Evolutionary conservation across 2,888 invertebrate species (phyloP), one percentile per base, ranked within the genome.

Genomic region (Tachina grossa): DNA sequence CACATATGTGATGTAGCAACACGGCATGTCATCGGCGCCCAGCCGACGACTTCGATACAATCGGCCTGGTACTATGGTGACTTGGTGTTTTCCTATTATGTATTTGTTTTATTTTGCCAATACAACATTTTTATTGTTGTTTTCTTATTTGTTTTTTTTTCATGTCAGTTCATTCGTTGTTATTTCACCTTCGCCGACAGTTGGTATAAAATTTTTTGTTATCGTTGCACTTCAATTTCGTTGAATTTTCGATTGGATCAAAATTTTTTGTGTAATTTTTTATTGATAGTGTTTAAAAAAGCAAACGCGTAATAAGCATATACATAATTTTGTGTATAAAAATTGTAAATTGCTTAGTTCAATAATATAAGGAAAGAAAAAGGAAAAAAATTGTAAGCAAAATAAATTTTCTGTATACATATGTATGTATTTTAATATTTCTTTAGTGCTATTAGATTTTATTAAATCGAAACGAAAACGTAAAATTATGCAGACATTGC

Each of bases 221-320:
- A 51, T 82, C 78, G 47, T 69, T 75, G 59, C 45, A 49, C 6
- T 81, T 71, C 47, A 69, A 71, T 78, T 65, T 74, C 14, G 65
- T 79, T 82, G 69, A 66, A 83, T 83, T 82, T 81, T 79, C 57
- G 41, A 63, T 69, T 78, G n/a, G 39, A 57, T 84, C 80, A 78
- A 86, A 87, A 87, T 87, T 87, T 85, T 85, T 85, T 83, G 87
- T 88, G 85, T 83, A 81, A 78, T 61, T 47, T 68, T 45, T 22
- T 43, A 16, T 31, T 31, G 31, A 31, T 31, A 84, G 78, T 72
- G 47, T 63, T 63, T 14, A n/a, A 43, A 53, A 13, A 19, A 53
- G 10, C 41, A n/a, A 61, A 69, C 43, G 43, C 39, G 43, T 43
- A 79, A 45, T 14, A 55, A 71, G 45, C 22, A 39, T 79, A 63